These are phyloP conservation scores for Python bivittatus DNA, from an alignment of 2,113 vertebrate genomes.

Conservation along the genomic window DNA sequence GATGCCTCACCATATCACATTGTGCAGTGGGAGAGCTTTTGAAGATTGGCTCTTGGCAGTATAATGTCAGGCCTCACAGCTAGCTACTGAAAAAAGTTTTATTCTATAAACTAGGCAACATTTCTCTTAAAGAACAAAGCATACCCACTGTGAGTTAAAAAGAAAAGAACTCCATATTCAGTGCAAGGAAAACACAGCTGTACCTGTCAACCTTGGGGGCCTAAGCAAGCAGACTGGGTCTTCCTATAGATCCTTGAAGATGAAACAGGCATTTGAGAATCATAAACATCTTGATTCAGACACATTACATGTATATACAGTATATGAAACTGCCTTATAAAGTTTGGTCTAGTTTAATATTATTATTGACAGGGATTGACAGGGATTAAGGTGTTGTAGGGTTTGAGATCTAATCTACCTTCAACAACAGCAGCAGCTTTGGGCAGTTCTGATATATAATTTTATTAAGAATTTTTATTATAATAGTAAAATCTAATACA, in stretches of 20 bases:
- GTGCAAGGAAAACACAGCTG: slow-evolving; percentile 59
- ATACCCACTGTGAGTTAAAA: slow-evolving; percentile 38
- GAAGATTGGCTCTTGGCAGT: slow-evolving; percentile 29
- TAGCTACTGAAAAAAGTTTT: slow-evolving; percentile 37
- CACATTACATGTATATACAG: background rate
- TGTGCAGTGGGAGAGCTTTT: slow-evolving; percentile 35
- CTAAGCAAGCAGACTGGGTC: background rate
- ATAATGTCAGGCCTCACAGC: slow-evolving; percentile 42
- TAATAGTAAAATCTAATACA: background rate
- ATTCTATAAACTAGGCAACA: slow-evolving; percentile 52
- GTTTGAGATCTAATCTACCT: background rate
- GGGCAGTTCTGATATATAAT: background rate
- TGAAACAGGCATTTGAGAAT: slow-evolving; percentile 8
- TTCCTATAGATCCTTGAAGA: slow-evolving; percentile 13
- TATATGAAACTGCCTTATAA: background rate
- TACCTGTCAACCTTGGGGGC: slow-evolving; percentile 43
- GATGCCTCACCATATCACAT: slow-evolving; percentile 2
- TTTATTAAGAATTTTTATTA: background rate
- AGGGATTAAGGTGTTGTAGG: background rate
- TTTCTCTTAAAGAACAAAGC: slow-evolving; percentile 59
- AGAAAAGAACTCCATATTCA: slow-evolving; percentile 40
- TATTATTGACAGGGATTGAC: background rate
- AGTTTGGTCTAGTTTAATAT: background rate
- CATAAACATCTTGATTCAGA: background rate
- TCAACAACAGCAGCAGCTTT: background rate